Percentiles rank a stretch among this genome's conserved stretches.
Evolutionary conservation across 1,140 invertebrate genomes (phyloP).

Genomic region (Hermetia illucens): DNA sequence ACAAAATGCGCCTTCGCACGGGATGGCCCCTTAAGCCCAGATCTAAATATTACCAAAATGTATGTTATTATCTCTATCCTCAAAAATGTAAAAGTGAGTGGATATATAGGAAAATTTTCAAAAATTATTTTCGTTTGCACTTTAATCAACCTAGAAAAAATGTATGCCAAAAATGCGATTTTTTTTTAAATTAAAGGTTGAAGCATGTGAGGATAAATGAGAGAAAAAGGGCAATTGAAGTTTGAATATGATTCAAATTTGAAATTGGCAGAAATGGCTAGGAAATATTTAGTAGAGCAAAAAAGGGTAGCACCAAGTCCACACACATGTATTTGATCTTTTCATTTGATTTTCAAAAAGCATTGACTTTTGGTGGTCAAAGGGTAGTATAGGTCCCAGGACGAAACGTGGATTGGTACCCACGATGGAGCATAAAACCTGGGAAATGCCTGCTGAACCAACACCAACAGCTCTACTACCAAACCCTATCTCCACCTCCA

Average conservation of each 20-base stretch:
- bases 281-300: background rate
- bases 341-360: background rate
- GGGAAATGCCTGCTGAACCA: too few relatives aligned
- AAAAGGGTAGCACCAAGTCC: too few relatives aligned
- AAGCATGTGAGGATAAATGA: background rate
- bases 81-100: too few relatives aligned
- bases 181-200: too few relatives aligned
- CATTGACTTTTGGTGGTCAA: background rate
- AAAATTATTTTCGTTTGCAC: conserved; percentile 14
- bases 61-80: conserved; percentile 9
- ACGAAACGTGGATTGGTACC: too few relatives aligned
- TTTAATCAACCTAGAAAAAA: conserved; percentile 14
- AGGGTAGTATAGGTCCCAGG: too few relatives aligned
- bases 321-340: background rate
- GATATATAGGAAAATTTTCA: conserved; percentile 14
- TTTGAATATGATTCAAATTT: background rate
- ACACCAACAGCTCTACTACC: too few relatives aligned
- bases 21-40: too few relatives aligned
- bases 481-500: too few relatives aligned
- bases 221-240: background rate
- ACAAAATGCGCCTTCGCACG: too few relatives aligned
- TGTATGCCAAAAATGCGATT: conserved; percentile 11
- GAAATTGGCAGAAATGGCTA: background rate
- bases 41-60: too few relatives aligned
- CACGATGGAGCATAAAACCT: too few relatives aligned